Evolutionary conservation across 1,140 invertebrate genomes (phyloP).

Genomic region (Temnothorax longispinosus): DNA sequence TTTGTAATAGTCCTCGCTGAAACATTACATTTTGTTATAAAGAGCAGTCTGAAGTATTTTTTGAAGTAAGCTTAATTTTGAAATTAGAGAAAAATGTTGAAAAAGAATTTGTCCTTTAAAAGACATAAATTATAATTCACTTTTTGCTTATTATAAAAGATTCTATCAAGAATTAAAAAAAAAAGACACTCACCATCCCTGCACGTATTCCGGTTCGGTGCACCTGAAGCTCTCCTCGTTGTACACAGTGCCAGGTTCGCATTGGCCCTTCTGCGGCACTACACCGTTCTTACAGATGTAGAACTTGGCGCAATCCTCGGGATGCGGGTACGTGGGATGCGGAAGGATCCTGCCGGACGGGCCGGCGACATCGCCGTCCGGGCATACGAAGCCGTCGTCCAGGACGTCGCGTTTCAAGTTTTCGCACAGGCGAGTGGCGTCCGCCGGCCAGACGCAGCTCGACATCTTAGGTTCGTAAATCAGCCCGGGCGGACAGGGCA

Average conservation of each 20-base stretch:
- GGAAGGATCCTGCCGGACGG: slow-evolving; percentile 90
- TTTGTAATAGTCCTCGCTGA: slow-evolving; percentile 89
- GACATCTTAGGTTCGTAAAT: slow-evolving; percentile 91
- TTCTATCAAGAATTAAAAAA: not conserved
- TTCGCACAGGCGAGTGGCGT: slow-evolving; percentile 88
- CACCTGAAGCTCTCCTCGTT: slow-evolving; percentile 93
- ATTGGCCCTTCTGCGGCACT: slow-evolving; percentile 91
- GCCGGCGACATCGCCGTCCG: slow-evolving; percentile 89
- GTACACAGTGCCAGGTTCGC: slow-evolving; percentile 92
- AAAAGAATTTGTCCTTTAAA: not conserved
- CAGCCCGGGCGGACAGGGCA: slow-evolving; percentile 93
- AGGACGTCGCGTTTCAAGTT: slow-evolving; percentile 89
- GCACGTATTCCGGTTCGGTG: slow-evolving; percentile 92
- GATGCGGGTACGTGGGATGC: slow-evolving; percentile 93
- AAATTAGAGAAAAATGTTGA: not conserved
- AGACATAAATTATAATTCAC: not conserved
- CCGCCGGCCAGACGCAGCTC: slow-evolving; percentile 91
- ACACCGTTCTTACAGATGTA: slow-evolving; percentile 94
- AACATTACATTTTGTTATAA: slow-evolving; percentile 77
- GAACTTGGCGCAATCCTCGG: slow-evolving; percentile 94
- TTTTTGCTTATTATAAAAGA: not conserved
- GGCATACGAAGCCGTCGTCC: slow-evolving; percentile 92
- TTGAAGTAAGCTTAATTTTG: not conserved
- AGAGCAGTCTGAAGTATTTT: too few species aligned
- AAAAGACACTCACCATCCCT: slow-evolving; percentile 90